phyloP scores from a whole-genome alignment of 2,888 invertebrate genomes.

The Boloria euphrosyne region DNA sequence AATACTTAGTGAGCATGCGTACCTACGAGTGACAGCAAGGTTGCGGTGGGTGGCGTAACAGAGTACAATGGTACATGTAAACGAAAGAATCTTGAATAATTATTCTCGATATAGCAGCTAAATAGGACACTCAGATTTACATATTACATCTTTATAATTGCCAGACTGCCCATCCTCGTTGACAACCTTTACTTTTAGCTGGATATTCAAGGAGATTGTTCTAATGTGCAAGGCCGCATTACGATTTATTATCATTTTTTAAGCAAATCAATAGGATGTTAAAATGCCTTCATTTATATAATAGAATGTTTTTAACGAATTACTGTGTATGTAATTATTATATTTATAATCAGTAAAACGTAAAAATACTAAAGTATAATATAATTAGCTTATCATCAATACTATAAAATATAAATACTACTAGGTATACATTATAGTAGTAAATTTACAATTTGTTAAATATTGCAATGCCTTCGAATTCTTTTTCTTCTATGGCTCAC shows the following conservation, averaged over 20 bases:
- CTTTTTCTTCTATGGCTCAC: too few relatives aligned
- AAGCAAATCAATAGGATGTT: not conserved
- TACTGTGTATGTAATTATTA: too few relatives aligned
- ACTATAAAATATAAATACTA: too few relatives aligned
- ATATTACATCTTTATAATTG: conserved; percentile 35
- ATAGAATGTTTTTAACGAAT: too few relatives aligned
- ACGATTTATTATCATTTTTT: conserved; percentile 3
- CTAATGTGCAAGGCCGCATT: conserved; percentile 30
- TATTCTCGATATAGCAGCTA: conserved; percentile 30
- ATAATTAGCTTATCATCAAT: too few relatives aligned
- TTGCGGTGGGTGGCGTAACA: conserved; percentile 59
- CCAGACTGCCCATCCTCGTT: conserved; percentile 27
- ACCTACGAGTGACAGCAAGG: conserved; percentile 61
- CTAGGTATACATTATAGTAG: too few relatives aligned
- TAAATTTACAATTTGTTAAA: too few relatives aligned
- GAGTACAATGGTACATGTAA: conserved; percentile 37
- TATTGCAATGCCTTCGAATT: too few relatives aligned
- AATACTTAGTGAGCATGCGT: conserved; percentile 66
- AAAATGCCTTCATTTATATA: too few relatives aligned
- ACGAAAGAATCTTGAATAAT: conserved; percentile 36
- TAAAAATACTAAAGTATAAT: too few relatives aligned
- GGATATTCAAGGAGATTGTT: conserved; percentile 35
- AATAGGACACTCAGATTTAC: conserved; percentile 37
- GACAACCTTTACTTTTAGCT: conserved; percentile 37
- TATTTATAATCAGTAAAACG: too few relatives aligned